phyloP scores from a whole-genome alignment of 1,140 invertebrate species.

The Heliconius congener region DNA sequence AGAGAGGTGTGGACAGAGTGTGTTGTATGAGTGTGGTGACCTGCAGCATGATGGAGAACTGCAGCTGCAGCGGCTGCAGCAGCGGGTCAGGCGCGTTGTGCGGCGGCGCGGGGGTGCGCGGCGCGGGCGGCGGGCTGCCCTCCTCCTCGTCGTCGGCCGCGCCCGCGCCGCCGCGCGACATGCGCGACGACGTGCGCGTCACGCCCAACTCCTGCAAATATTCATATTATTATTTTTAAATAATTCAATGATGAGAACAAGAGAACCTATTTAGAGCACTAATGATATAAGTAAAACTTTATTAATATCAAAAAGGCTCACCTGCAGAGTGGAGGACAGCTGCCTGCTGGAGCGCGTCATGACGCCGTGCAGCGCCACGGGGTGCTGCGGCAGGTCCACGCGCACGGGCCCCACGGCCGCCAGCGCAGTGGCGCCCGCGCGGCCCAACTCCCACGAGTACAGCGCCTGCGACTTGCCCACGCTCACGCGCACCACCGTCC shows the following conservation, averaged over 20 bases:
- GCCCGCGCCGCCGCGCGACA: slow-evolving; percentile 74
- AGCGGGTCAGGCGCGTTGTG: slow-evolving; percentile 62
- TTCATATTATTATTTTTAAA: no score
- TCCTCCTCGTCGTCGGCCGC: slow-evolving; percentile 40
- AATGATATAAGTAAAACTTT: no score
- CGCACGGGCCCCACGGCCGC: slow-evolving; percentile 93
- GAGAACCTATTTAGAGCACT: no score
- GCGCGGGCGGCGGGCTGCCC: slow-evolving; percentile 46
- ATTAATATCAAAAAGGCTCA: neutral
- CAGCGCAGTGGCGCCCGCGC: slow-evolving; percentile 91
- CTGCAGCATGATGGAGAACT: slow-evolving; percentile 91
- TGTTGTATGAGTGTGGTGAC: slow-evolving; percentile 51
- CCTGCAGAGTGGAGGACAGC: slow-evolving; percentile 90
- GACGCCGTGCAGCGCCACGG: slow-evolving; percentile 97
- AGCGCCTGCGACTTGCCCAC: slow-evolving; percentile 95
- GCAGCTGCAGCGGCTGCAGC: slow-evolving; percentile 91
- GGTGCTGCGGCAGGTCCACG: slow-evolving; percentile 98
- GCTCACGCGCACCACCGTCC: slow-evolving; percentile 96
- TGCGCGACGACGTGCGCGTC: slow-evolving; percentile 88
- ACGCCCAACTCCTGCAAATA: slow-evolving; percentile 77
- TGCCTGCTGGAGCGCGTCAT: slow-evolving; percentile 97
- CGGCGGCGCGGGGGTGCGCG: slow-evolving; percentile 39
- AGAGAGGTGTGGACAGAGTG: no score
- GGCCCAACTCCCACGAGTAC: slow-evolving; percentile 91
- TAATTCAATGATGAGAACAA: no score